A percentile compares a stretch with the other conserved stretches of the same genome.
Conservation (phyloP, 2,113 vertebrate species). For the Isichthys henryi region DNA sequence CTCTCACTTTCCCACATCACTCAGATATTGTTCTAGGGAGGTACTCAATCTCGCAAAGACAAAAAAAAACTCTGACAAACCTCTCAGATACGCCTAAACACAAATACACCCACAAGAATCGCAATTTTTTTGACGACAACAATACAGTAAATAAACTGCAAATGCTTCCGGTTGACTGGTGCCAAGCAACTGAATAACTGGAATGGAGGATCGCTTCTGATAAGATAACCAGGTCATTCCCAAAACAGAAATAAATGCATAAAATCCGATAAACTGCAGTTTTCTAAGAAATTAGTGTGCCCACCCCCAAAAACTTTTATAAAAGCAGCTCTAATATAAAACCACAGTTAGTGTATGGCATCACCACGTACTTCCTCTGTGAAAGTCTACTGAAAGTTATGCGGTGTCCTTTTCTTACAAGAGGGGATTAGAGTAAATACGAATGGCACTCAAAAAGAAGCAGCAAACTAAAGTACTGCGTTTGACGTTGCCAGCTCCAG, state of each 20-base stretch:
- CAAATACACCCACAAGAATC: not conserved
- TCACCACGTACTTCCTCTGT: slow-evolving; percentile 63
- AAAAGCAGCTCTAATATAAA: slow-evolving; percentile 56
- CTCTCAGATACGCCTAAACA: not conserved
- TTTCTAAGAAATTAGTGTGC: slow-evolving; percentile 11
- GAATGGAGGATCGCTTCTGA: not conserved
- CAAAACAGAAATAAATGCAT: not conserved
- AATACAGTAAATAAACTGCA: not conserved
- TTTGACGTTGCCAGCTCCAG: not conserved
- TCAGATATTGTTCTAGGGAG: not conserved
- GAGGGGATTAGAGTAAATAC: slow-evolving; percentile 30
- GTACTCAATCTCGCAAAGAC: not conserved
- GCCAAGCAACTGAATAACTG: not conserved
- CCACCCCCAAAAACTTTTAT: not conserved
- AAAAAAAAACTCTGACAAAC: not conserved
- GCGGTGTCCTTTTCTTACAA: slow-evolving; percentile 45
- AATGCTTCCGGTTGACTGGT: not conserved
- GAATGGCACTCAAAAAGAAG: not conserved
- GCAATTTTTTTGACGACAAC: not conserved
- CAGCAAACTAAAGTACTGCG: not conserved
- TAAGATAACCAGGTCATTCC: not conserved
- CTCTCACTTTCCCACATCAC: not conserved
- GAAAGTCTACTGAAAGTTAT: slow-evolving; percentile 46
- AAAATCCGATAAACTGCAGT: not conserved
- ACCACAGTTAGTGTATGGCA: slow-evolving; percentile 53